These are phyloP conservation scores for Nansenia antarctica DNA, from an alignment of 2,113 vertebrate species.

Conservation along the genomic window DNA sequence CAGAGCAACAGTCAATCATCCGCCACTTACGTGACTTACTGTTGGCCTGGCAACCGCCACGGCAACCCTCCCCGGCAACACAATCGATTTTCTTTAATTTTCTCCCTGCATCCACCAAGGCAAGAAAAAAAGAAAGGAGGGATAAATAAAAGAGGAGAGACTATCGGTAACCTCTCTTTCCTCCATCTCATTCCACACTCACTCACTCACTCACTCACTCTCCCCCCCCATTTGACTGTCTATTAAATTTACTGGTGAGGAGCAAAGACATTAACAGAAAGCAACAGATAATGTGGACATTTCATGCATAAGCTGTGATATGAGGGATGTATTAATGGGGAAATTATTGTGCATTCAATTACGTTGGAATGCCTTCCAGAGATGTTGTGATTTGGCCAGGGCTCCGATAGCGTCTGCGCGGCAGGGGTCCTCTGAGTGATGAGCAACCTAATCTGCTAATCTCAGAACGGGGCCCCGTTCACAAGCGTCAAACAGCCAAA, in stretches of 20 bases:
- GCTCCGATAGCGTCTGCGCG: slow-evolving; percentile 84
- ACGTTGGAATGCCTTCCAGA: slow-evolving; percentile 94
- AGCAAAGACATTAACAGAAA: slow-evolving; percentile 87
- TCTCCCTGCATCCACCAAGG: slow-evolving; percentile 79
- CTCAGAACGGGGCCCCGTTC: slow-evolving; percentile 83
- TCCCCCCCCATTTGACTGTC: slow-evolving; percentile 75
- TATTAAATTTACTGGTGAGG: slow-evolving; percentile 87
- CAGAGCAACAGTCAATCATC: slow-evolving; percentile 77
- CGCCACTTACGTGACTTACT: slow-evolving; percentile 78
- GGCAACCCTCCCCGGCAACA: slow-evolving; percentile 78
- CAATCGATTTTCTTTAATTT: slow-evolving; percentile 90
- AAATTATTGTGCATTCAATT: slow-evolving; percentile 98
- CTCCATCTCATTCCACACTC: slow-evolving; percentile 77
- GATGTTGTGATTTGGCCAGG: slow-evolving; percentile 92
- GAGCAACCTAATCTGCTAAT: slow-evolving; percentile 99
- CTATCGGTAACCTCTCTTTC: slow-evolving; percentile 83
- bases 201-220: slow-evolving; percentile 40
- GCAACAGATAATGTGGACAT: slow-evolving; percentile 90
- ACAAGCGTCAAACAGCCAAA: slow-evolving; percentile 41
- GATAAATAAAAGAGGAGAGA: slow-evolving; percentile 63
- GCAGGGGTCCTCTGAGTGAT: slow-evolving; percentile 92
- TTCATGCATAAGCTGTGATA: slow-evolving; percentile 92
- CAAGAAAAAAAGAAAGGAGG: slow-evolving; percentile 46
- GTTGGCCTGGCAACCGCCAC: slow-evolving; percentile 88
- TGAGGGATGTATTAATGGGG: slow-evolving; percentile 98